Evolutionary conservation across 2,888 invertebrate species (phyloP), one percentile per base, ranked within the genome.

Genomic region (Mongoloraphidia duomilia): DNA sequence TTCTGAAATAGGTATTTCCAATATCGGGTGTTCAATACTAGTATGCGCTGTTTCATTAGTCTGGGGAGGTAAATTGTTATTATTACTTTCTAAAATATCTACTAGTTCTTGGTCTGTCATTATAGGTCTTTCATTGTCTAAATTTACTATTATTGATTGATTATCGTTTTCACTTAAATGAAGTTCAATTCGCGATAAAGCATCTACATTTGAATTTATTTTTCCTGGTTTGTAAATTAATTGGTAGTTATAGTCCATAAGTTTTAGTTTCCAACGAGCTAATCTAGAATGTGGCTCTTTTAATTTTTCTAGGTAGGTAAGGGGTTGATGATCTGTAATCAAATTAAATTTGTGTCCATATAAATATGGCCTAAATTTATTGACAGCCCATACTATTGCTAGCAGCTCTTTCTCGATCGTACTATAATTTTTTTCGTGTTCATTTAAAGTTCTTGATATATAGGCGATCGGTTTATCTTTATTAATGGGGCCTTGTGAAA

Each of bases 331-430:
- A 49, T 67, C 64, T 0, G 60, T 66, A 5, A 60, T 17, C 10
- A 67, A 58, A 9, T 37, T 55, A 46, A 66, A 67, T 51, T 60
- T 55, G 35, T 57, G 55, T 12, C 65, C 65, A 49, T 58, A 64
- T 3, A 67, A 45, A 47, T 66, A 67, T 4, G 65, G 62, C 35
- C 63, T 17, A 51, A 65, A 67, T 50, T 63, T 56, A 54, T 63
- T 60, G 1, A 54, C 50, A 9, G 53, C 55, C 60, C 61, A 65
- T 5, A 66, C 56, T 9, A 68, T 63, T 0, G 63, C 61, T 44
- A 66, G 46, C 2, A 65, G 49, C 57, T 67, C 65, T 41, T 57
- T 58, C 55, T 68, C 65, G 1, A 56, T 65, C 1, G 63, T 62
- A 2, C 55, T 54, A 50, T 67, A 67, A 44, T 64, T 66, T 8